Percentiles rank a stretch among this genome's conserved stretches.
Conservation (phyloP, 2,113 vertebrate species). For the Pachyramphus minor region DNA sequence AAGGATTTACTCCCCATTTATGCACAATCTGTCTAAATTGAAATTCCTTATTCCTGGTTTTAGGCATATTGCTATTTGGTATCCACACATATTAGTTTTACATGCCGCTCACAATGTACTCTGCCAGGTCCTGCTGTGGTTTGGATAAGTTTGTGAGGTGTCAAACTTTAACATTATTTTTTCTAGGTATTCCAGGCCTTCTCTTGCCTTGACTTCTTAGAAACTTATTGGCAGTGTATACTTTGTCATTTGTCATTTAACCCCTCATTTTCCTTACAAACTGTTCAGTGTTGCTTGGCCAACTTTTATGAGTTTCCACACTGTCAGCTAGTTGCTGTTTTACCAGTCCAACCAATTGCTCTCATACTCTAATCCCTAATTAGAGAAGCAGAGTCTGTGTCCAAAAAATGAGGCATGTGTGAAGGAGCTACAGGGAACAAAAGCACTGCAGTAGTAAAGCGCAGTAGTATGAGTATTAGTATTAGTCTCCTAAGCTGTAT, state of each 20-base stretch:
- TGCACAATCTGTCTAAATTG: neutral
- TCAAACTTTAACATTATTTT: neutral
- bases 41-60: neutral
- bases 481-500: neutral
- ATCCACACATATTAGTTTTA: neutral
- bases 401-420: neutral
- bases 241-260: neutral
- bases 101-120: accelerated
- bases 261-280: neutral
- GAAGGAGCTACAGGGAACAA: neutral
- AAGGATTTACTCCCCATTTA: neutral
- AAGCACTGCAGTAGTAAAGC: neutral
- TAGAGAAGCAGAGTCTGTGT: neutral
- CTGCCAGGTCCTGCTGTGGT: neutral
- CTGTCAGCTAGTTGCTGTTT: neutral
- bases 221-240: neutral
- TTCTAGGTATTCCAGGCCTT: neutral
- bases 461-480: neutral
- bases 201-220: neutral
- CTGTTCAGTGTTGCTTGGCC: neutral
- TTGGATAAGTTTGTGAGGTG: neutral
- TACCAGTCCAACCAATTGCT: neutral
- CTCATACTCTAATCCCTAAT: neutral
- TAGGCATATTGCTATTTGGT: neutral
- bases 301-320: neutral